Evolutionary conservation across 2,888 invertebrate species (phyloP), one percentile per base, ranked within the genome.

Genomic region (Noctua pronuba): DNA sequence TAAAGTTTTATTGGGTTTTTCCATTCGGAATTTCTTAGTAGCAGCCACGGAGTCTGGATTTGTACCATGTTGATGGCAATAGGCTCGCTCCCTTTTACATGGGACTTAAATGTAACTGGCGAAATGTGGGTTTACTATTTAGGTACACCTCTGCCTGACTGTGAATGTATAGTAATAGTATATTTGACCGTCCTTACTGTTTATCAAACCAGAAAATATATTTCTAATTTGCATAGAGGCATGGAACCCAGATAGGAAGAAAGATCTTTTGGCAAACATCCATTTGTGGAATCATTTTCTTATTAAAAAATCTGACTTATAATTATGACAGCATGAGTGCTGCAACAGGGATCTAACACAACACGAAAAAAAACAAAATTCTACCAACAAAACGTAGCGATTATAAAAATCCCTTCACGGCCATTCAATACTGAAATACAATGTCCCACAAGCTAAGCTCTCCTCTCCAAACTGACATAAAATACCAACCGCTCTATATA

Each of bases 401-500:
- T 55, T 24, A 38, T 1, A 75, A 75, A 58, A 58, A n/a, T 10
- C 46, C 8, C 13, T 44, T 35, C 35, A n/a, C 31, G 18, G 8
- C 13, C 46, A 18, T 35, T 73, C 10, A 28, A 41, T 41, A 31
- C 38, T 41, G 21, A 79, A 52, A 8, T 16, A 35, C 49, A 49
- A 16, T 49, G 28, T 73, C 7, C 28, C 81, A 35, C 49, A 82
- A 82, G 49, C 49, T 77, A 28, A 83, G 28, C 28, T 31, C 2
- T 49, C 24, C 16, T 62, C 68, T 41, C 16, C 18, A 35, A 66
- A 38, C 38, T 74, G 58, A 52, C 35, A 44, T 41, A 76, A 64
- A 80, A 69, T 65, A 35, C 44, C 58, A 35, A 77, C 52, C n/a
- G 28, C 62, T 69, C 49, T 62, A 62, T 44, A 81, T 58, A 81